Conservation (phyloP, 2,888 invertebrate species). For the Psylliodes chrysocephalus region DNA sequence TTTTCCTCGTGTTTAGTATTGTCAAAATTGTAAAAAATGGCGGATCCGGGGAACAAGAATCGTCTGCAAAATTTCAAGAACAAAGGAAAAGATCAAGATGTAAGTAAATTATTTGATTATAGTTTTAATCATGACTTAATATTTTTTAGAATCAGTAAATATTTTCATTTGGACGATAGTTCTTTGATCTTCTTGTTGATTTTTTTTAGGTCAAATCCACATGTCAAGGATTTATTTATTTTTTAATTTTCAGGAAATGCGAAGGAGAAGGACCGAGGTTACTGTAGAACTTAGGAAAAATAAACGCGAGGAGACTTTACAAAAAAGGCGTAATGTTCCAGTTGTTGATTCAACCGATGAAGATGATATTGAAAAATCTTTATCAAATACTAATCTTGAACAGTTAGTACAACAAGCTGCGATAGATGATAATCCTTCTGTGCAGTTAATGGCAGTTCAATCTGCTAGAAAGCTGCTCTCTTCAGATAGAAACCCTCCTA, state of each 20-base stretch:
- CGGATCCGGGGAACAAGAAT: conserved; percentile 74
- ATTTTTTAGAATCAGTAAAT: neutral
- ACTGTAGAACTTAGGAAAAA: conserved; percentile 97
- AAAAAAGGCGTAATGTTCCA: conserved; percentile 96
- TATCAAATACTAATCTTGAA: conserved; percentile 79
- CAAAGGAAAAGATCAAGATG: conserved; percentile 99
- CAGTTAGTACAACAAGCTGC: conserved; percentile 89
- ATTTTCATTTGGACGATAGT: neutral
- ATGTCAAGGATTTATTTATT: conserved; percentile 36
- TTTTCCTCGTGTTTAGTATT: conserved; percentile 52
- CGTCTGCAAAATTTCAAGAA: conserved; percentile 97
- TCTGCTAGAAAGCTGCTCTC: conserved; percentile 95
- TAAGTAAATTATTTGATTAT: conserved; percentile 69
- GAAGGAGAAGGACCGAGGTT: conserved; percentile 95
- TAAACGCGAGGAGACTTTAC: conserved; percentile 96
- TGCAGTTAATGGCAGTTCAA: conserved; percentile 92
- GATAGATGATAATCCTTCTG: conserved; percentile 79
- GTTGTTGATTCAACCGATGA: conserved; percentile 86
- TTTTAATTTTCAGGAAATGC: conserved; percentile 83
- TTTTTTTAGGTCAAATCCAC: conserved; percentile 39
- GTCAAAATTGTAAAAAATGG: conserved; percentile 70
- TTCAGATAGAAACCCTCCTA: conserved; percentile 98
- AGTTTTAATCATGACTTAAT: neutral
- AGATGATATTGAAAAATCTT: conserved; percentile 76
- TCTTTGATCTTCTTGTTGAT: neutral